Conservation (phyloP, 2,113 vertebrate genomes). For the Cheilinus undulatus region DNA sequence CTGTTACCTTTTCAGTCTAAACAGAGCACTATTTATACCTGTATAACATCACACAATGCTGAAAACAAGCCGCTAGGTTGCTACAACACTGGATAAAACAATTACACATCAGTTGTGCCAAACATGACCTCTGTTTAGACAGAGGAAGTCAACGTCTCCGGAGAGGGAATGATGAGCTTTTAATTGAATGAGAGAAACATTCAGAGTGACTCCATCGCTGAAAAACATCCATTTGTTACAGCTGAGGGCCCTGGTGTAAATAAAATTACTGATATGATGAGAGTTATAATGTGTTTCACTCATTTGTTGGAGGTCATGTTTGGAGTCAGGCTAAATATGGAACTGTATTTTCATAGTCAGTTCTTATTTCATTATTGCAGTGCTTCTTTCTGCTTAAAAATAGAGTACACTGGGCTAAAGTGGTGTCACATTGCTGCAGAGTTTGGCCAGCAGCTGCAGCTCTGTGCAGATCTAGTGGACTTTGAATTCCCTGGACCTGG, state of each 20-base stretch:
- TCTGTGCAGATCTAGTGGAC: constrained; percentile 34
- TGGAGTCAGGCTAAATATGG: constrained; percentile 24
- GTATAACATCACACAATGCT: neutral
- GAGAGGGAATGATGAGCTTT: constrained; percentile 59
- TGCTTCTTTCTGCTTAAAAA: neutral
- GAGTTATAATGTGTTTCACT: constrained; percentile 20
- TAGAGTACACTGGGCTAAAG: neutral
- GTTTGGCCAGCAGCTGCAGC: constrained; percentile 34
- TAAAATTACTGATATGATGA: constrained; percentile 48
- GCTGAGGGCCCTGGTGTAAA: constrained; percentile 28
- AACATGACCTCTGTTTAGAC: constrained; percentile 37
- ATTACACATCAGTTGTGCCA: constrained; percentile 11
- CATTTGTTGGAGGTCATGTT: neutral
- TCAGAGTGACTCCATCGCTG: constrained; percentile 22
- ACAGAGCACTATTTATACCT: neutral
- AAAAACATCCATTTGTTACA: constrained; percentile 52
- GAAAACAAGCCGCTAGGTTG: constrained; percentile 41
- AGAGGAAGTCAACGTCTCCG: constrained; percentile 63
- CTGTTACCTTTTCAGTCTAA: neutral
- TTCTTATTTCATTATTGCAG: constrained; percentile 12
- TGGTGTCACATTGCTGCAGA: constrained; percentile 30
- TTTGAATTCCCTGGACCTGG: constrained; percentile 49
- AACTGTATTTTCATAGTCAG: neutral
- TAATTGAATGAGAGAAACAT: constrained; percentile 68
- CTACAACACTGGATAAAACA: constrained; percentile 34